These are phyloP conservation scores for Hestina assimilis DNA, from an alignment of 1,140 invertebrate genomes.

Conservation along the genomic window DNA sequence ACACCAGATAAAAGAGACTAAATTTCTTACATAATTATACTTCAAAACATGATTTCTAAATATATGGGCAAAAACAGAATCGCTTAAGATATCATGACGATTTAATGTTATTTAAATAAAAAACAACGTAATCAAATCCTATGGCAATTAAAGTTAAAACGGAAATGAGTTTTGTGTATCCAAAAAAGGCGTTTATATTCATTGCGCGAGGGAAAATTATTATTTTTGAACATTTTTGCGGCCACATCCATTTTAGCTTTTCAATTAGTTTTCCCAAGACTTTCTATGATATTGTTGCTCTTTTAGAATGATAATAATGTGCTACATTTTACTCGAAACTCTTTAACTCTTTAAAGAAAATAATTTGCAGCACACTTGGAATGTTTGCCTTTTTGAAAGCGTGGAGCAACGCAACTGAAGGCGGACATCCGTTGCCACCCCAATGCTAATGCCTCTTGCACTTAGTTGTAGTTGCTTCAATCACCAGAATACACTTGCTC, in stretches of 20 bases:
- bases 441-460: slow-evolving; percentile 60
- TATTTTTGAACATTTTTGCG: slow-evolving; percentile 71
- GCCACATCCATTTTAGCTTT: slow-evolving; percentile 69
- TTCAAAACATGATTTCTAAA: neutral
- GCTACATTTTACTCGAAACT: too few species aligned
- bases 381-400: slow-evolving; percentile 55
- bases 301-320: too few species aligned
- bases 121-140: too few species aligned
- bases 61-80: neutral
- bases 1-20: too few species aligned
- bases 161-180: too few species aligned
- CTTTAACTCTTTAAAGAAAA: too few species aligned
- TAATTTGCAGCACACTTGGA: slow-evolving; percentile 33
- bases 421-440: slow-evolving; percentile 63
- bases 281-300: slow-evolving; percentile 40
- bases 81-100: neutral
- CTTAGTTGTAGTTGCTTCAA: slow-evolving; percentile 47
- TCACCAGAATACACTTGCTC: slow-evolving; percentile 32
- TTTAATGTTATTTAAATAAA: too few species aligned
- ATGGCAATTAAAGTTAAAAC: too few species aligned
- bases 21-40: neutral
- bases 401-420: slow-evolving; percentile 39
- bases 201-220: slow-evolving; percentile 76
- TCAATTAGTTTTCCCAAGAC: slow-evolving; percentile 47
- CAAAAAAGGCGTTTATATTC: too few species aligned